Evolutionary conservation across 2,797 vertebrate species (phyloP).

Genomic region (Typhlichthys subterraneus): DNA sequence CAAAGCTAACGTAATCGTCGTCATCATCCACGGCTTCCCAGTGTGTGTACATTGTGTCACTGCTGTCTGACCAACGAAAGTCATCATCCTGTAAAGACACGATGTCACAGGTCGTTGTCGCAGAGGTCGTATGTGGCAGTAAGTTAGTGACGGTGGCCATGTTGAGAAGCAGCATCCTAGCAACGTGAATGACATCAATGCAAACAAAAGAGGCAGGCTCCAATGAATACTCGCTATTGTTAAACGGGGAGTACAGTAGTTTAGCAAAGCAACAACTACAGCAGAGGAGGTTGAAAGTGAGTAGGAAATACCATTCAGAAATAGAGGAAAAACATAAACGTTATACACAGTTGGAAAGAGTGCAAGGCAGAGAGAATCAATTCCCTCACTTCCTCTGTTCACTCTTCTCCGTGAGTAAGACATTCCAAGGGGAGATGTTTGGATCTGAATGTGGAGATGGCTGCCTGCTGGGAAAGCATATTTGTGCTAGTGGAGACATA

Average conservation of each 20-base stretch:
- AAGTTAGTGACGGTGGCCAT: neutral
- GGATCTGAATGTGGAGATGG: slow-evolving; percentile 23
- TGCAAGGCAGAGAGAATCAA: slow-evolving; percentile 10
- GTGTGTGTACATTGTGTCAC: slow-evolving; percentile 84
- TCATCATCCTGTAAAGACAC: slow-evolving; percentile 77
- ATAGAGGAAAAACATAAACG: neutral
- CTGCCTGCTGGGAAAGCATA: slow-evolving; percentile 30
- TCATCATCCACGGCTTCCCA: slow-evolving; percentile 84
- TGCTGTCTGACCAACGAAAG: slow-evolving; percentile 91
- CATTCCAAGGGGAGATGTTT: slow-evolving; percentile 29
- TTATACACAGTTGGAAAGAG: neutral
- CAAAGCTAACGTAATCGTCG: slow-evolving; percentile 65
- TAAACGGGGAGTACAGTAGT: neutral
- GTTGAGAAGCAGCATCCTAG: no score
- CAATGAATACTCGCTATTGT: neutral
- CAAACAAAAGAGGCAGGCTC: neutral
- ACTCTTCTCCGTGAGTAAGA: slow-evolving; percentile 26
- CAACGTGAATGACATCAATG: no score
- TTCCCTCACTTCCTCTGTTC: slow-evolving; percentile 31
- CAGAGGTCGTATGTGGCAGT: slow-evolving; percentile 1
- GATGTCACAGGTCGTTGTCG: slow-evolving; percentile 27
- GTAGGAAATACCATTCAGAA: neutral
- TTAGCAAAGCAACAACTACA: neutral
- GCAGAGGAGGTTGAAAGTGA: neutral
- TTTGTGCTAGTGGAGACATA: slow-evolving; percentile 16